Evolutionary conservation across 2,797 vertebrate species (phyloP).

Genomic region (Phrynocephalus forsythii): DNA sequence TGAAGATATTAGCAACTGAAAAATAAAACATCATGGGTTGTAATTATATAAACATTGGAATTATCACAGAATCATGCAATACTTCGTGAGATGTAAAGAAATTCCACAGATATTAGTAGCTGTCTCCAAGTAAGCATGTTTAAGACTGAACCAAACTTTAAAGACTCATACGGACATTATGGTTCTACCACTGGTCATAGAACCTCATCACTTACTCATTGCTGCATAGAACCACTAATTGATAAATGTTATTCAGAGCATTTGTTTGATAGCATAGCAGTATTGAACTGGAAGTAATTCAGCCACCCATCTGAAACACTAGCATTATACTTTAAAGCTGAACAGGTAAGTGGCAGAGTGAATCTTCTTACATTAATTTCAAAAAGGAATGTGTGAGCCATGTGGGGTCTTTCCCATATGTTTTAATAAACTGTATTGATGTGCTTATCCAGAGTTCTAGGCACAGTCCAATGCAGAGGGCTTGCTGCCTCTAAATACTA

Average conservation of each 20-base stretch:
- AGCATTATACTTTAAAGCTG: neutral
- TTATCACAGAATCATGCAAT: neutral
- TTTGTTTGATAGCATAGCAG: neutral
- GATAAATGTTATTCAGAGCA: neutral
- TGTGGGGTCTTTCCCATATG: neutral
- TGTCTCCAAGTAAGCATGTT: neutral
- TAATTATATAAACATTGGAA: neutral
- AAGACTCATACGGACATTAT: neutral
- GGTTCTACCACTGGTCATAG: neutral
- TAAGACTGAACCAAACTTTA: neutral
- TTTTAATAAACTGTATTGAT: neutral
- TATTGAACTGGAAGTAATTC: neutral
- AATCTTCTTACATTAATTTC: neutral
- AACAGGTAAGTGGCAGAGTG: neutral
- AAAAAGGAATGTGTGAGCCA: neutral
- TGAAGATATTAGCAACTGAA: constrained; percentile 2
- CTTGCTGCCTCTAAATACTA: neutral
- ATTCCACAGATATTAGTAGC: neutral
- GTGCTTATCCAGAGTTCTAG: neutral
- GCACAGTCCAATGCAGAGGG: neutral
- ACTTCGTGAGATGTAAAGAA: neutral
- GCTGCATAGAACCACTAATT: neutral
- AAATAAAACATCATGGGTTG: neutral
- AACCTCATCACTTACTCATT: neutral
- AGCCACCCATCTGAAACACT: neutral